phyloP scores from a whole-genome alignment of 2,888 invertebrate species.

The Geotrupes spiniger region DNA sequence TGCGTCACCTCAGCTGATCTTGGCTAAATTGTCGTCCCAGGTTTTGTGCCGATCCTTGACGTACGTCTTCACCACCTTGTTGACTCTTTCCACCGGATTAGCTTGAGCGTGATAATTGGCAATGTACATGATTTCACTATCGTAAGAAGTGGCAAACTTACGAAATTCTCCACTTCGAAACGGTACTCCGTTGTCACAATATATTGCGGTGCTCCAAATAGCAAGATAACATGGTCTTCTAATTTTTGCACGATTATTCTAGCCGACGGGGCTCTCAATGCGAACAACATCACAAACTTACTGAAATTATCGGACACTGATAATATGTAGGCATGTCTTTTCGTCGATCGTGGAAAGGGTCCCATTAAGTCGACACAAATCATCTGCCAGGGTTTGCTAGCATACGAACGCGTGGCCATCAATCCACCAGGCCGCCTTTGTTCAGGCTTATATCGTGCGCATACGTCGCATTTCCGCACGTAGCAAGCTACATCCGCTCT shows the following conservation, averaged over 20 bases:
- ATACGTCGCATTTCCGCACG: conserved; percentile 12
- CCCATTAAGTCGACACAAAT: conserved; percentile 24
- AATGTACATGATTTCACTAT: conserved; percentile 15
- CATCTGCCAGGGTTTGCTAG: conserved; percentile 18
- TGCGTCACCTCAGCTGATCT: too few relatives aligned
- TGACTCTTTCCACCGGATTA: conserved; percentile 21
- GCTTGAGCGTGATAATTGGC: conserved; percentile 21
- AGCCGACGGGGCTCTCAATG: conserved; percentile 13
- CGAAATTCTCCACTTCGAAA: conserved; percentile 19
- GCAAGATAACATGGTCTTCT: conserved; percentile 20
- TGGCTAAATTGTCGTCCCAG: too few relatives aligned
- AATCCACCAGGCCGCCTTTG: too few relatives aligned
- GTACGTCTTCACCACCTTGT: conserved; percentile 16
- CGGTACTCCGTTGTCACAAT: conserved; percentile 24
- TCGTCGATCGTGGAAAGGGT: conserved; percentile 17
- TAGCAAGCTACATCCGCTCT: conserved; percentile 11
- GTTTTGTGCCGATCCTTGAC: too few relatives aligned
- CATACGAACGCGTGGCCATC: neutral
- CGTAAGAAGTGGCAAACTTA: conserved; percentile 7
- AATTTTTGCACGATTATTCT: conserved; percentile 9
- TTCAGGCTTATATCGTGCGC: too few relatives aligned
- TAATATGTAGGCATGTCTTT: conserved; percentile 17
- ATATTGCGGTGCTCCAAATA: conserved; percentile 22
- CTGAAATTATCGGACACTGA: conserved; percentile 23
- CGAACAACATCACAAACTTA: conserved; percentile 16